Evolutionary conservation across 2,797 vertebrate species (phyloP), one percentile per base, ranked within the genome.

Genomic region (Rhincodon typus): DNA sequence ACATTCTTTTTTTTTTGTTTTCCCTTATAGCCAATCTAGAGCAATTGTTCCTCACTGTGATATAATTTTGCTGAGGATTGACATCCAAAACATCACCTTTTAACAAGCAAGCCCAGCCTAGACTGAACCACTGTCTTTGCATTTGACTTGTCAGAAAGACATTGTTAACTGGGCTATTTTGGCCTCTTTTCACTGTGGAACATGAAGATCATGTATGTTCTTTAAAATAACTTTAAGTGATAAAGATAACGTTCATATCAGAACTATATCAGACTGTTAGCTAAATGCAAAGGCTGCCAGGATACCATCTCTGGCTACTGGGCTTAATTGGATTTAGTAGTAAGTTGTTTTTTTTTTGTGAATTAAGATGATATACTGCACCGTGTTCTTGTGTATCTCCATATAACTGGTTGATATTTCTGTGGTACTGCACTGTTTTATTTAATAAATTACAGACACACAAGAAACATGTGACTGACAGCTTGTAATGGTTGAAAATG

Each of bases 361-460:
- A 95, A 95, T 95, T 72, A n/a, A 74, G 94, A 70, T 95, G 70
- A 77, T 95, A 57, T 95, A 77, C 74, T 95, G 69, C 94, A 95
- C 94, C 15, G 70, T 77, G 94, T 95, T 74, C 70, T 77, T 95
- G 94, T 17, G 74, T 77, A 95, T 72, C 94, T 95, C 94, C 94
- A 74, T 95, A 72, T 95, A 77, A 95, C 94, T 95, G 94, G 94
- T 95, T 72, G 70, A 57, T 95, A 74, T 53, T 74, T 77, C 94
- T 95, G 94, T 95, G 94, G 94, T 74, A 95, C 94, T 77, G 94
- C 94, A 95, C 94, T 95, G 94, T 95, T 50, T n/a, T 77, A 42
- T 72, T 95, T 74, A 74, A 57, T 72, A 95, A 95, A 77, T 95
- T 95, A 95, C 70, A 72, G 94, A 77, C 94, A 95, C 70, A 34